Evolutionary conservation across 2,888 invertebrate genomes (phyloP).

Genomic region (Gastrophysa polygoni): DNA sequence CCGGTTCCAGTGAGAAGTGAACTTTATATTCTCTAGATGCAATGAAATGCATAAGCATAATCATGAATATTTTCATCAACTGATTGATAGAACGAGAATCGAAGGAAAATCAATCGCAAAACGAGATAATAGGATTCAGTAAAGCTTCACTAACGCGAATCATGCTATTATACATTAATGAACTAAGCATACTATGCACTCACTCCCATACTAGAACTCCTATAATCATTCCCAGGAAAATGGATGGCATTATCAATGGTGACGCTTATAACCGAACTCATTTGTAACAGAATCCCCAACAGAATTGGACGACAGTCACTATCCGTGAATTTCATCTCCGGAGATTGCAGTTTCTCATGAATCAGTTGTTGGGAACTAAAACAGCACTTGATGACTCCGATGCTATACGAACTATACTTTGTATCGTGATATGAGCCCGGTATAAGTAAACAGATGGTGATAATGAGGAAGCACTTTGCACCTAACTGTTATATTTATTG

Average conservation of each 20-base stretch:
- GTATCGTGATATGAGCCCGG: background rate
- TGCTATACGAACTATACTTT: background rate
- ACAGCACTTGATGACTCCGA: background rate
- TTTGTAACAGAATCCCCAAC: background rate
- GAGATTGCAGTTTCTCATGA: background rate
- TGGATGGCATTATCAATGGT: background rate
- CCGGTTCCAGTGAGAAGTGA: no score
- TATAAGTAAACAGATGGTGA: background rate
- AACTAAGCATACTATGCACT: background rate
- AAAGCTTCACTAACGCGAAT: no score
- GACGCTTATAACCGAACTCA: background rate
- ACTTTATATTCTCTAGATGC: no score
- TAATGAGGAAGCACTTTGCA: background rate
- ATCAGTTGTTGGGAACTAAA: background rate
- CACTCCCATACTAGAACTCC: background rate
- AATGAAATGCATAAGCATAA: no score
- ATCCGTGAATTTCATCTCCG: background rate
- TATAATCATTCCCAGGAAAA: background rate
- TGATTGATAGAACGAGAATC: no score
- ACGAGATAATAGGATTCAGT: no score
- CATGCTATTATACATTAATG: no score
- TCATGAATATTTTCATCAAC: no score
- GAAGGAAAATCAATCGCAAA: no score
- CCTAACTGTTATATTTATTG: background rate
- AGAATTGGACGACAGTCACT: background rate